Percentiles rank a stretch among this genome's conserved stretches.
phyloP scores from a whole-genome alignment of 2,113 vertebrate species.

The Myodes glareolus region DNA sequence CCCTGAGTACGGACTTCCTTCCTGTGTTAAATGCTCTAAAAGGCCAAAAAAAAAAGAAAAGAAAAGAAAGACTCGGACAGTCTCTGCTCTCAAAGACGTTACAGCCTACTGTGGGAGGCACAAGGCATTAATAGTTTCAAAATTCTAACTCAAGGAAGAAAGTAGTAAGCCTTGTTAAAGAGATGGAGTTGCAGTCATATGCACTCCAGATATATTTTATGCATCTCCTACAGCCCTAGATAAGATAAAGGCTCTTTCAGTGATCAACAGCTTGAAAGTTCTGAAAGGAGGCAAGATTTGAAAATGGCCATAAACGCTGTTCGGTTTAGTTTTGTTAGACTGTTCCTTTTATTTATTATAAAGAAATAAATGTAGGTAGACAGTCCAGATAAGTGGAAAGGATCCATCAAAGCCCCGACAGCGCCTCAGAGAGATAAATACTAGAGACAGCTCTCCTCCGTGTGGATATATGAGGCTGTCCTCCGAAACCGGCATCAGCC shows the following conservation, averaged over 20 bases:
- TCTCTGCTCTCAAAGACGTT: not conserved
- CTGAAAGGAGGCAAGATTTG: not conserved
- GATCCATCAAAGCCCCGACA: not conserved
- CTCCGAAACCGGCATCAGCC: not conserved
- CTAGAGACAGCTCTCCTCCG: not conserved
- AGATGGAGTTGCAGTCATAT: not conserved
- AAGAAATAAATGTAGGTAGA: not conserved
- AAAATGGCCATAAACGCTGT: not conserved
- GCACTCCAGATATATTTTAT: not conserved
- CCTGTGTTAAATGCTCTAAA: rapidly evolving
- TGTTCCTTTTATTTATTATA: slow-evolving; percentile 19
- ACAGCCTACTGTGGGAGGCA: not conserved
- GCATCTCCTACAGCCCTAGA: not conserved
- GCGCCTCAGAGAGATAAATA: not conserved
- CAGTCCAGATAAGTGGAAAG: not conserved
- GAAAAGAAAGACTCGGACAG: not conserved
- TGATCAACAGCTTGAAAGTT: not conserved
- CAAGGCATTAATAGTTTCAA: not conserved
- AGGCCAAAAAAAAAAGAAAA: not conserved
- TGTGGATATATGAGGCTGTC: not conserved
- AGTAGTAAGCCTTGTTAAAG: not conserved
- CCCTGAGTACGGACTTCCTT: rapidly evolving
- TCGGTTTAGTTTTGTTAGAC: not conserved
- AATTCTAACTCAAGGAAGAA: not conserved
- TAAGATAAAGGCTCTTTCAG: not conserved